Base-by-base conservation (phyloP, 2,888 invertebrate species). In the Nomada hirtipes region DNA sequence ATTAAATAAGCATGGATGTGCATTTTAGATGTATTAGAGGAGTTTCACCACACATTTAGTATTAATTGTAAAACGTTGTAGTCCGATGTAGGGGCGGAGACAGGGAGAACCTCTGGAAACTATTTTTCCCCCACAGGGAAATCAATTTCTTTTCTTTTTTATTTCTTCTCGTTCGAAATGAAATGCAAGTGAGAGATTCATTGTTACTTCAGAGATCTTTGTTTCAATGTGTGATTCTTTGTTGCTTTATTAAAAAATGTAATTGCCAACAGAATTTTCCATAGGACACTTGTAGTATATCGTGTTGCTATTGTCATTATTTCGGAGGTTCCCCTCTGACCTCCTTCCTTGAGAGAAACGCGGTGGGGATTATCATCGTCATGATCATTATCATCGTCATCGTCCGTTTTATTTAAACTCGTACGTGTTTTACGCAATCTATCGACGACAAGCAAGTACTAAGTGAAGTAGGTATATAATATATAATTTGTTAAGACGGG, bases 1-100 rank as follows among this genome's bases (percentile, higher is more conserved):
- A 91, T 89, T 87, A 86, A 86, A 84, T 91, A 90, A 91, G 89
- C 89, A 89, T 90, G 90, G 87, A 86, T 91, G 91, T 91, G 88
- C 91, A 89, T 89, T 86, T 82, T 91, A 91, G 89, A 89, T 88
- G 89, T 90, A 86, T 89, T 90, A 89, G 89, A 89, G 84, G 82
- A 90, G 85, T 84, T 87, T 89, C 86, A 89, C 83, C 88, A 82
- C 71, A 74, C 89, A 74, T 83, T 90, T 90, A 89, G 84, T 73
- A 84, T 84, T 89, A 89, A 86, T 88, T 87, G 80, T 85, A 73
- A 84, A 84, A 74, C 68, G 65, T 88, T 70, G 70, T 74, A 80
- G 70, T 53, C 65, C 79, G 77, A 84, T 29, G 77, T 60, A 76
- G 44, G 76, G 76, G 59, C 15, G 65, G 60, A 59, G 23, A 53